Base-by-base conservation (phyloP, 2,888 invertebrate genomes). In the Pogonocherus hispidulus region DNA sequence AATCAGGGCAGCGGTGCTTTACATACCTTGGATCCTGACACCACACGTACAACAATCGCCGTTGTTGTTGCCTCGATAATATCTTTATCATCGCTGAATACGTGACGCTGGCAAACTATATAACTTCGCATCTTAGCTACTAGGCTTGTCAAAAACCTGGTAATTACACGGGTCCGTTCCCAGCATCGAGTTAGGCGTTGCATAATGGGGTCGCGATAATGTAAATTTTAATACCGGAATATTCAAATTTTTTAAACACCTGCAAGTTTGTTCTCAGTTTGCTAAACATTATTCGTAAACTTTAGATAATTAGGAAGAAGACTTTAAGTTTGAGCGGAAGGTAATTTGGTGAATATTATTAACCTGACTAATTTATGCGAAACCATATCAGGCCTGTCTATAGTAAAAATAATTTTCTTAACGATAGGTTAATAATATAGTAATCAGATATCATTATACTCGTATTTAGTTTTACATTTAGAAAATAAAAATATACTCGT, bases 251-350 rank as follows among this genome's bases (percentile, higher is more conserved):
- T 71, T 70, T 69, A 68, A 71, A 71, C 75, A 75, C 71, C 74
- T 74, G 75, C 69, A 71, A 69, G 59, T 68, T 72, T 75, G 71
- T 69, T 69, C 70, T 60, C 63, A 71, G 69, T 71, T 76, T 67
- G 69, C 67, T 68, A 72, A 76, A 75, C 72, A 75, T 74, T 75
- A 76, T 76, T 72, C 76, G 54, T 63, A 70, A 76, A 76, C 63
- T 74, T 74, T 68, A 56, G 69, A 70, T 73, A 73, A 76, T 76
- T 76, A 75, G 70, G 57, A 60, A 63, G 54, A 64, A 51, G 63
- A 52, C 67, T 67, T 71, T 67, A 69, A 69, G 65, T 70, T 71
- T 41, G 60, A 56, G 68, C 66, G 47, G 60, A 68, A 72, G 70
- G 69, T 66, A 71, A 75, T 64, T 68, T 57, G 37, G 62, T 51